Base-by-base conservation (phyloP, 2,888 invertebrate genomes). In the Phengaris arion region DNA sequence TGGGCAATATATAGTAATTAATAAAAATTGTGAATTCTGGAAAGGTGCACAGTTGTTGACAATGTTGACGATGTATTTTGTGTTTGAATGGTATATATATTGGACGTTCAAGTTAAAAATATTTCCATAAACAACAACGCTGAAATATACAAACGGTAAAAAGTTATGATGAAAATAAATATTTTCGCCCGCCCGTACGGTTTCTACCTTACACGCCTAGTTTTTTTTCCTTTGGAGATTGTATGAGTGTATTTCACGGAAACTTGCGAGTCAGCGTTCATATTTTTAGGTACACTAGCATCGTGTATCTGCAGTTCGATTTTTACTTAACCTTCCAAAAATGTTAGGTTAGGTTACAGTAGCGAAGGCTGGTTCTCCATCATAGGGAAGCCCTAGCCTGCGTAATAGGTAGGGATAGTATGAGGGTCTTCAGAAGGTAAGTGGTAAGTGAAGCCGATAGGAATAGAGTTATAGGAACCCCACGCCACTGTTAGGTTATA, bases 91-190 rank as follows among this genome's bases (percentile, higher is more conserved):
- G 12, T 64, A 64, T 64, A 45, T 64, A 45, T 64, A 64, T 64
- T 45, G 64, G 13, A 45, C 64, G 64, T 45, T 35, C 64, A 64
- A 64, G 59, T 64, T 64, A 6, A 22, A 64, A 64, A 64, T 64
- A 64, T 64, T 64, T 64, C 35, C 35, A 12, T 64, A 35, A 59
- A 22, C 52, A 52, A 52, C 64, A 64, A 45, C 64, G 35, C 12
- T 64, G 64, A 12, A 64, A 64, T 64, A 64, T 64, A 64, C 35
- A 45, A 64, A 45, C 35, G 64, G 12, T 45, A 45, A 64, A 64
- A 64, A 64, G 35, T 64, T 64, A 64, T 64, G 64, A 52, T 9
- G 52, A 64, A 64, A 64, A 64, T 64, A 64, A 64, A 64, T 64
- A 64, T 64, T 64, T 35, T 45, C 64, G 64, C 35, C 64, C 64